Evolutionary conservation across 2,113 vertebrate genomes (phyloP), one percentile per base, ranked within the genome.

Genomic region (Peromyscus californicus): DNA sequence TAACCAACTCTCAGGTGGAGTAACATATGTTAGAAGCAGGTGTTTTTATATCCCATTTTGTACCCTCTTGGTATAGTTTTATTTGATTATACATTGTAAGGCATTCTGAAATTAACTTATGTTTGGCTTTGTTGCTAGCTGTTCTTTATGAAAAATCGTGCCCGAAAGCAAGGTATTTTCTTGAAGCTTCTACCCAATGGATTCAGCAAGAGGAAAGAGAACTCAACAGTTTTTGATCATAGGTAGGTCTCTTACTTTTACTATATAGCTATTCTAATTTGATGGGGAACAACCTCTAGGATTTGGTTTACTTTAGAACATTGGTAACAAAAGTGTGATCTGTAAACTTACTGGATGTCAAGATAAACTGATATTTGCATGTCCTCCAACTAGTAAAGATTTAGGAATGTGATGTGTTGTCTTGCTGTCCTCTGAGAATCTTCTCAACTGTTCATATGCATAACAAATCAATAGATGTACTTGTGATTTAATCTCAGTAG

Each of bases 171-270:
- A 94, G 98, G 99, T 93, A 99, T 99, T 96, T 98, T 98, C 16
- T 97, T 99, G 96, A 99, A 98, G 97, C 98, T 99, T 7, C 98
- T 99, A 42, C 99, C 99, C 0, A 79, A 98, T 96, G 99, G 99
- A 67, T 99, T 99, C 97, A 99, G 99, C 48, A 99, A 99, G 98
- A 99, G 99, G 94, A 99, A 96, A 98, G 99, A 99, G 97, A 99
- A 99, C 98, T 99, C 99, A 82, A 99, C 99, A 0, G 97, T 98
- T 94, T 99, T 99, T 97, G 98, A 97, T 70, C 98, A 63, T 33
- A 98, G 90, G 99, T 99, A 98, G 99, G 99, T 98, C 61, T 96
- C 72, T 79, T 22, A 78, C 33, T 83, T 36, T 69, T 94, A 86
- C 22, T 92, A 19, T 88, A 22, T 89, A 54, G 7, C 26, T 92